Percentiles rank a stretch among this genome's conserved stretches.
Conservation (phyloP, 2,888 invertebrate genomes). For the Lottia gigantea region DNA sequence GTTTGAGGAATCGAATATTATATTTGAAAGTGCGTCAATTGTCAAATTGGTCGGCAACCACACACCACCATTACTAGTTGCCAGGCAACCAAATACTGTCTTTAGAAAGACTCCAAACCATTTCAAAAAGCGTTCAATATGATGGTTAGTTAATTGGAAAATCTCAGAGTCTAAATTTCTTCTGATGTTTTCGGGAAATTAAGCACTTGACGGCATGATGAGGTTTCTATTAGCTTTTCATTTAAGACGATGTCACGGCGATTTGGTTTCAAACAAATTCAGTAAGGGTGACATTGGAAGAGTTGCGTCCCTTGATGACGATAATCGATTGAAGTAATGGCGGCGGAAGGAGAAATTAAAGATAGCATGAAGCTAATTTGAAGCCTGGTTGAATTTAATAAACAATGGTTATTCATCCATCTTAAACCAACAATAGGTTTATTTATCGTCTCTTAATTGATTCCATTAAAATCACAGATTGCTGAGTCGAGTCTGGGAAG, state of each 20-base stretch:
- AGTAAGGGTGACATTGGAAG: background rate
- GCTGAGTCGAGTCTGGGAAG: no score
- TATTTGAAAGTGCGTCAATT: no score
- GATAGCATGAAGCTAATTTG: conserved; percentile 3
- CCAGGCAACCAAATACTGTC: background rate
- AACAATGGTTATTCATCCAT: background rate
- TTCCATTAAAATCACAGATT: background rate
- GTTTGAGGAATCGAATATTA: no score
- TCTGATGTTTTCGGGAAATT: conserved; percentile 11
- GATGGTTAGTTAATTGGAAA: conserved; percentile 5
- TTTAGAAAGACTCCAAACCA: background rate
- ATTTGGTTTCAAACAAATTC: background rate
- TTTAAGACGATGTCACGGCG: background rate
- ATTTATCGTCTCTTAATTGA: background rate
- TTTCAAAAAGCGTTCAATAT: conserved; percentile 8
- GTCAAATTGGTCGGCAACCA: background rate
- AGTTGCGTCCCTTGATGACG: background rate
- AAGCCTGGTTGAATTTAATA: background rate
- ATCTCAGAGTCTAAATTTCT: background rate
- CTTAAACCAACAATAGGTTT: background rate
- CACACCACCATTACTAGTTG: conserved; percentile 3
- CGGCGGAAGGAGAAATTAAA: background rate
- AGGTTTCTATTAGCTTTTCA: background rate
- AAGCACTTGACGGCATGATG: background rate
- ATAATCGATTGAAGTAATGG: conserved; percentile 3